Conservation (phyloP, 2,888 invertebrate species). For the Apeira syringaria region DNA sequence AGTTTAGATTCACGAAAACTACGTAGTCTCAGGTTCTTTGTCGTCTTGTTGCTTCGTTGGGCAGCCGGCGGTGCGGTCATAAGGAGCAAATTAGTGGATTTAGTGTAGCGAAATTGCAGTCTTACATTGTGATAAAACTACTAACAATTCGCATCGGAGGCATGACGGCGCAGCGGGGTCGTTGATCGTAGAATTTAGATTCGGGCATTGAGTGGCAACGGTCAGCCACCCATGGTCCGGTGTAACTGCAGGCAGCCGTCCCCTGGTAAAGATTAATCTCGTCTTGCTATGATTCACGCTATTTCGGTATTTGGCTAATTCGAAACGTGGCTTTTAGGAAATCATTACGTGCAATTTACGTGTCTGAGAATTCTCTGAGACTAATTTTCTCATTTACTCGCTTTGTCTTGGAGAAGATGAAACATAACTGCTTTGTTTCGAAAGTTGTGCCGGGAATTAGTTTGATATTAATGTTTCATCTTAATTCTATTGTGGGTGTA, state of each 20-base stretch:
- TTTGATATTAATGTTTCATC: neutral
- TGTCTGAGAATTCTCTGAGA: slow-evolving; percentile 1
- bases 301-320: slow-evolving; percentile 4
- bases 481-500: slow-evolving; percentile 2
- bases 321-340: slow-evolving; percentile 1
- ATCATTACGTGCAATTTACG: slow-evolving; percentile 1
- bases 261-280: slow-evolving; percentile 14
- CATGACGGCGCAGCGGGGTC: slow-evolving; percentile 32
- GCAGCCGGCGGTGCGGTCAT: neutral
- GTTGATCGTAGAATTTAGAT: slow-evolving; percentile 27
- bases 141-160: slow-evolving; percentile 29
- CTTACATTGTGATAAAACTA: slow-evolving; percentile 16
- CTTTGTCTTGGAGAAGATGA: slow-evolving; percentile 2
- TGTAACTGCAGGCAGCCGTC: no score
- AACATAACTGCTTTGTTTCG: slow-evolving; percentile 1
- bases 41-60: neutral
- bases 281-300: slow-evolving; percentile 7
- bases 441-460: neutral
- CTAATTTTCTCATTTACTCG: slow-evolving; percentile 6
- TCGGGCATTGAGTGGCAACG: slow-evolving; percentile 30
- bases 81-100: no score
- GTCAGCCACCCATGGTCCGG: slow-evolving; percentile 13
- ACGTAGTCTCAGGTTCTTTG: slow-evolving; percentile 3
- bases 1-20: slow-evolving; percentile 16
- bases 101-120: slow-evolving; percentile 16